Percentiles rank a stretch among this genome's conserved stretches.
Evolutionary conservation across 2,113 vertebrate species (phyloP).

Genomic region (Cochlearius cochlearius): DNA sequence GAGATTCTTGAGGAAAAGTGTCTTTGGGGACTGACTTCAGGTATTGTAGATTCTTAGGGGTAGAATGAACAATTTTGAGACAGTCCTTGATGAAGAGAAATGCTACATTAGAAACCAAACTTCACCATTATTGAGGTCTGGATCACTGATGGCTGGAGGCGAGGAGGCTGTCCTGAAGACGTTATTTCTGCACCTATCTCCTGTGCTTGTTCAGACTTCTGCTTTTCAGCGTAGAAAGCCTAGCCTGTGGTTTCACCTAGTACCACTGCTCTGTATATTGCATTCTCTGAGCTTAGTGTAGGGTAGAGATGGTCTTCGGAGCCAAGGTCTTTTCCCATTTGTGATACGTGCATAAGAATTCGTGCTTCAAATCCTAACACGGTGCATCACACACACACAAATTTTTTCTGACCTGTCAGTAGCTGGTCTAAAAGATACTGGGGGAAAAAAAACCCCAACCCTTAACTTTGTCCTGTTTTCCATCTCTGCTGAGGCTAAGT

Average conservation of each 20-base stretch:
- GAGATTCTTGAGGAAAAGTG: not conserved
- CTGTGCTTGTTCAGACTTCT: not conserved
- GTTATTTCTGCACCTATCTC: not conserved
- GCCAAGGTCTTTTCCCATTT: not conserved
- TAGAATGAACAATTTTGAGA: not conserved
- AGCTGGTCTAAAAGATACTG: not conserved
- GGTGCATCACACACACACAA: accelerated
- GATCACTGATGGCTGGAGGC: not conserved
- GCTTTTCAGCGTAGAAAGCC: not conserved
- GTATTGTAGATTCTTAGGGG: not conserved
- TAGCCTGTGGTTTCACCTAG: not conserved
- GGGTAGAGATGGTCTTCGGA: not conserved
- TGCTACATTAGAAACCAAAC: not conserved
- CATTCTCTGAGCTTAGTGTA: not conserved
- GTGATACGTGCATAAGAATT: accelerated
- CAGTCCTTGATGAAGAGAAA: not conserved
- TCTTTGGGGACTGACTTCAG: not conserved
- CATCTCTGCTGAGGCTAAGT: not conserved
- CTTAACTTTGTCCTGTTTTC: not conserved
- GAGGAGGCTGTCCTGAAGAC: not conserved
- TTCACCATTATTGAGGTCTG: not conserved
- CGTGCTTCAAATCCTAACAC: not conserved
- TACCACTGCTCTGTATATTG: not conserved
- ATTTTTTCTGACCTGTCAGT: not conserved
- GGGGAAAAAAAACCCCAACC: accelerated